Conservation (phyloP, 2,113 vertebrate species). For the Colossoma macropomum region DNA sequence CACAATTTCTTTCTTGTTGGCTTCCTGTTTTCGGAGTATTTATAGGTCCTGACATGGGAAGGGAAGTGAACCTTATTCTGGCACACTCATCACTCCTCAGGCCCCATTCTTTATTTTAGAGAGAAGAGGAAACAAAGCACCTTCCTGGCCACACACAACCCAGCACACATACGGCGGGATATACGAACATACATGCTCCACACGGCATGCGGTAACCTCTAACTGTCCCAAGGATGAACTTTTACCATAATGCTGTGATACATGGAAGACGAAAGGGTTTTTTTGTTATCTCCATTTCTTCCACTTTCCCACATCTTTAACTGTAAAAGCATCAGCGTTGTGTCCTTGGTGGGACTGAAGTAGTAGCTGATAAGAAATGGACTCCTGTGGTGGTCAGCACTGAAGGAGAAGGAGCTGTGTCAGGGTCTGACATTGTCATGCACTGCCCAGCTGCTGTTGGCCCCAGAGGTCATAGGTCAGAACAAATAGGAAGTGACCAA, state of each 20-base stretch:
- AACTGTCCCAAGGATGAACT: neutral
- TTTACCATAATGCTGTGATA: neutral
- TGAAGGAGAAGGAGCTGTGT: neutral
- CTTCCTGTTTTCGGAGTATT: slow-evolving; percentile 69
- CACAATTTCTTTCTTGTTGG: slow-evolving; percentile 42
- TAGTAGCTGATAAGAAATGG: neutral
- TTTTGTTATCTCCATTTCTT: neutral
- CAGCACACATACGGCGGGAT: slow-evolving; percentile 20
- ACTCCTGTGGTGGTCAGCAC: neutral
- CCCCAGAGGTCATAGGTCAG: slow-evolving; percentile 63
- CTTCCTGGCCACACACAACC: slow-evolving; percentile 54
- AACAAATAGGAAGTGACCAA: slow-evolving; percentile 68
- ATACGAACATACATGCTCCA: slow-evolving; percentile 12
- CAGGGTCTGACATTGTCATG: slow-evolving; percentile 11
- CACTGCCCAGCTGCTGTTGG: slow-evolving; percentile 59
- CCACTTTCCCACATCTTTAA: neutral
- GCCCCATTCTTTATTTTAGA: slow-evolving; percentile 52
- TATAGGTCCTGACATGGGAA: slow-evolving; percentile 65
- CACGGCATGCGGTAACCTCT: neutral
- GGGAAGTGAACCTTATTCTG: slow-evolving; percentile 63
- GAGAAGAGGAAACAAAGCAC: slow-evolving; percentile 57
- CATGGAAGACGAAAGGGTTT: neutral
- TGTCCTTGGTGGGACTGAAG: neutral
- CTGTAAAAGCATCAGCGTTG: neutral
- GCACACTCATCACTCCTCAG: slow-evolving; percentile 49